Evolutionary conservation across 2,797 vertebrate genomes (phyloP).

Genomic region (Coreius guichenoti): DNA sequence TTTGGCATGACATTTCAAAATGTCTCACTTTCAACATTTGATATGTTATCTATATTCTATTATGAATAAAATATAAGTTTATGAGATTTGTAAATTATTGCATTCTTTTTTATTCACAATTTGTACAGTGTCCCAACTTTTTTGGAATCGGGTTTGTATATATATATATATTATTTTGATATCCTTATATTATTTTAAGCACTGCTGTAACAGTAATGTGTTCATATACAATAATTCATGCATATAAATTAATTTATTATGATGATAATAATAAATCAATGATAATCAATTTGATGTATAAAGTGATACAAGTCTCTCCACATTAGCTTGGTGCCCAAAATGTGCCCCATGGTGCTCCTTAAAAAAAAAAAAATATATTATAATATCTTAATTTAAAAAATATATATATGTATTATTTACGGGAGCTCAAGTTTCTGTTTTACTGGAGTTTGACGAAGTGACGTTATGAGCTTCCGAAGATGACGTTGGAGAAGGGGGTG

Average conservation of each 20-base stretch:
- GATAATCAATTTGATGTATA: neutral
- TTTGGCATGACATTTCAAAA: too few species aligned
- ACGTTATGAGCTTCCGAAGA: conserved; percentile 72
- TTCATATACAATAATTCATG: neutral
- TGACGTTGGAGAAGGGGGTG: conserved; percentile 74
- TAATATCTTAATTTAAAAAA: neutral
- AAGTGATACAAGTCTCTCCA: neutral
- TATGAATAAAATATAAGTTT: too few species aligned
- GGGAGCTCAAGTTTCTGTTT: neutral
- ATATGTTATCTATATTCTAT: too few species aligned
- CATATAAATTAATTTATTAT: neutral
- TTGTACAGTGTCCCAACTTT: too few species aligned
- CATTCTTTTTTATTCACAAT: too few species aligned
- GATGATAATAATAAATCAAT: neutral
- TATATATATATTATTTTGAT: neutral
- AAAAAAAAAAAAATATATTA: too few species aligned
- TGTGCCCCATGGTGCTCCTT: neutral
- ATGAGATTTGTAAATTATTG: too few species aligned
- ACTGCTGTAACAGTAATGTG: neutral
- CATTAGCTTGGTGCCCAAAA: neutral
- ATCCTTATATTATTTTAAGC: neutral
- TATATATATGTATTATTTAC: too few species aligned
- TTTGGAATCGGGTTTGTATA: too few species aligned
- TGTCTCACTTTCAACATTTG: too few species aligned
- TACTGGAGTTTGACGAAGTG: conserved; percentile 67